Conservation (phyloP, 2,888 invertebrate genomes). For the Tipula confusa region DNA sequence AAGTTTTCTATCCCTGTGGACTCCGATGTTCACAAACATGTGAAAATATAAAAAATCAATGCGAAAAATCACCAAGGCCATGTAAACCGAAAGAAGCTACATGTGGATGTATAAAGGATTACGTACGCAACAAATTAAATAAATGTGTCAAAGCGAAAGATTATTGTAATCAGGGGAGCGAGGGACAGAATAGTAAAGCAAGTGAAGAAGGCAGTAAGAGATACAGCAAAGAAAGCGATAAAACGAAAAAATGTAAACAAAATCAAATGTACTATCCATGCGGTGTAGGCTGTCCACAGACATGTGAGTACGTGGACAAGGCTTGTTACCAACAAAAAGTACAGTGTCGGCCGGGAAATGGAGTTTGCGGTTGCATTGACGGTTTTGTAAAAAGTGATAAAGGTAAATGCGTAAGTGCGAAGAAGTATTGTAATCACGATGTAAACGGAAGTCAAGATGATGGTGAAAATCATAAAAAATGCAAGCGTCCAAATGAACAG, state of each 20-base stretch:
- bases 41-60: too few relatives aligned
- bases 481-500: not conserved
- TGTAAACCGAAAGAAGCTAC: too few relatives aligned
- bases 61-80: too few relatives aligned
- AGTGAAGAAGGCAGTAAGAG: too few relatives aligned
- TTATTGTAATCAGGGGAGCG: too few relatives aligned
- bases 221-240: too few relatives aligned
- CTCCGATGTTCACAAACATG: too few relatives aligned
- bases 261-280: not conserved
- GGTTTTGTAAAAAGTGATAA: not conserved
- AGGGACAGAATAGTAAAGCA: too few relatives aligned
- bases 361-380: not conserved
- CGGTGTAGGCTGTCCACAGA: not conserved
- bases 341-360: not conserved
- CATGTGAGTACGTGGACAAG: not conserved
- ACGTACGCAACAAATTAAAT: too few relatives aligned
- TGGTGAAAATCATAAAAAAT: not conserved
- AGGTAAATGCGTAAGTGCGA: not conserved
- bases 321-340: not conserved
- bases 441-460: too few relatives aligned
- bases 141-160: too few relatives aligned
- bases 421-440: not conserved
- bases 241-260: not conserved
- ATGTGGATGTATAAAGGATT: too few relatives aligned
- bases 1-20: not conserved